Base-by-base conservation (phyloP, 1,140 invertebrate species). In the Dendrolimus punctatus region DNA sequence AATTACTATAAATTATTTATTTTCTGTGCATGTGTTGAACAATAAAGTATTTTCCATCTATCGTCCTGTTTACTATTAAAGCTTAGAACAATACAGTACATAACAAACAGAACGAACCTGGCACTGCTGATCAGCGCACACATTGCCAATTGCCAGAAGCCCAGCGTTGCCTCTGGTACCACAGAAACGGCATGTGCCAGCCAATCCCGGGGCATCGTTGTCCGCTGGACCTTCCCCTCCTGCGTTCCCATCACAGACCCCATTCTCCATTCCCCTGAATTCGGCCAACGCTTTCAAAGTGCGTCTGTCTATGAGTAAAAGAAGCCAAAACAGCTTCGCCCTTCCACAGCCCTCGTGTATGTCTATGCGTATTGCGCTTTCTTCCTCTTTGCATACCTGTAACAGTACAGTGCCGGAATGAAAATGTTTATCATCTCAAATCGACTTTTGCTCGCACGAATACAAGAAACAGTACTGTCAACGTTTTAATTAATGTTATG, bases 281-380 rank as follows among this genome's bases (percentile, higher is more conserved):
- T 99, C 98, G 4, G 98, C 93, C 74, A 99, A 89, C 0, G 95
- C 96, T 81, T 99, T 99, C 2, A 99, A 84, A 0, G 96, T 98
- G 56, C 94, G 92, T 0, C 95, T 95, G 72, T 99, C 97, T 2
- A 97, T 96, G 5, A 99, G 81, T 4, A 96, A 93, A 65, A 99
- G 88, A 0, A 99, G 88, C 97, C 97, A 99, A 78, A 98, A 98
- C 3, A 99, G 87, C 76, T 99, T 99, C 0, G 95, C 97, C 49
- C 97, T 89, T 0, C 97, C 97, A 77, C 97, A 99, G 0, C 97
- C 96, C 84, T 99, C 97, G 75, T 99, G 97, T 7, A 98, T 89
- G 81, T 99, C 97, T 1, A 99, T 96, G 49, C 96, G 91, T 46
- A 96, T 95, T 0, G 96, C 95, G 76, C 97, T 96, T 76, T 98